These are phyloP conservation scores for Chloroclysta siterata DNA, from an alignment of 2,888 invertebrate species.

Conservation along the genomic window DNA sequence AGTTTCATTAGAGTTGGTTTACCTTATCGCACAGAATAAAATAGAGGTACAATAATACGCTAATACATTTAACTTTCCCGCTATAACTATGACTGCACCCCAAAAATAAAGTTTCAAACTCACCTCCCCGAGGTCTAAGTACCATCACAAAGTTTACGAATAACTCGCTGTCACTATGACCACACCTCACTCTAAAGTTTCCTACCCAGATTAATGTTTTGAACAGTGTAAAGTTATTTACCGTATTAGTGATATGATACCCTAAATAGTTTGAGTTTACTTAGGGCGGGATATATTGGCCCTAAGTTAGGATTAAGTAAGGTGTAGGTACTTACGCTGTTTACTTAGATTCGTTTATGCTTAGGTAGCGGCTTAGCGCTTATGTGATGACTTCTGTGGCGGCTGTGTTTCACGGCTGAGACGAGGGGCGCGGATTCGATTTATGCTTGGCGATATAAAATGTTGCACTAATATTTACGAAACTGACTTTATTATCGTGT, in stretches of 20 bases:
- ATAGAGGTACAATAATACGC: too few relatives aligned
- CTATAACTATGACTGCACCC: constrained; percentile 17
- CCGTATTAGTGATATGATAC: constrained; percentile 35
- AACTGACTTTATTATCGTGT: too few relatives aligned
- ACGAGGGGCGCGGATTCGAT: too few relatives aligned
- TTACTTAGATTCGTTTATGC: constrained; percentile 19
- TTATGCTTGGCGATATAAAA: too few relatives aligned
- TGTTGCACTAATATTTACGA: too few relatives aligned
- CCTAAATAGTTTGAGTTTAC: constrained; percentile 32
- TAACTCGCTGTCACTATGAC: constrained; percentile 14
- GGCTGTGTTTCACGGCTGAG: background rate
- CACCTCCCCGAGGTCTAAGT: background rate
- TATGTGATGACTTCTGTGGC: background rate
- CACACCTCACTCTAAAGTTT: constrained; percentile 24
- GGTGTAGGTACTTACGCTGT: constrained; percentile 8
- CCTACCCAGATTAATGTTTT: constrained; percentile 31
- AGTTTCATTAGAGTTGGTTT: too few relatives aligned
- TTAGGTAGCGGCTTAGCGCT: constrained; percentile 1
- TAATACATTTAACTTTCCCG: background rate
- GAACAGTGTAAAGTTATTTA: constrained; percentile 35
- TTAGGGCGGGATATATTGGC: constrained; percentile 20
- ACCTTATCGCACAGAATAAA: too few relatives aligned
- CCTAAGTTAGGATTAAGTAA: constrained; percentile 24
- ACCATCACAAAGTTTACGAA: background rate
- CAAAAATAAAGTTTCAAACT: background rate